Base-by-base conservation (phyloP, 2,113 vertebrate species). In the Hemibagrus wyckioides region DNA sequence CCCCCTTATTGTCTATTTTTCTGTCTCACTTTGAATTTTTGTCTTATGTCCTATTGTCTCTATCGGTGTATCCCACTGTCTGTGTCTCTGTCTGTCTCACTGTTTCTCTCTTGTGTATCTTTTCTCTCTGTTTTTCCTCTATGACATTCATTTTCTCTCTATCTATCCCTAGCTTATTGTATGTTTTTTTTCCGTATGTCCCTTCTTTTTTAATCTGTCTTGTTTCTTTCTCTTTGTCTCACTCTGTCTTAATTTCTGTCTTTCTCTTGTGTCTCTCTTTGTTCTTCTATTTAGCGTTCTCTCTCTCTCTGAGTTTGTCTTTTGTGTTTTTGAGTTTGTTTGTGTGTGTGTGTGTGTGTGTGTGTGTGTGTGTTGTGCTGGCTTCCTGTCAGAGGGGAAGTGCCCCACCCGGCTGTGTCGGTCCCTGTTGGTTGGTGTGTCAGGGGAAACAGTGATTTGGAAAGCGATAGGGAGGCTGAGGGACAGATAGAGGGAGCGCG, bases 301-400 rank as follows among this genome's bases (percentile, higher is more conserved):
- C 17, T 39, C 39, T 83, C 13, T 56, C 19, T 84, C n/a, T 52
- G 4, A 11, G 4, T 79, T 28, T 76, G 17, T 44, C 82, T 76
- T n/a, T 48, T 50, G 28, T 79, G 6, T 77, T 77, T 48, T 30
- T n/a, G 28, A 30, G 61, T 65, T 36, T 88, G 65, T 85, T 11
- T 88, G 73, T 84, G 71, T 87, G 23, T 94, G 93, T 48, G 36
- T 59, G 56, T 81, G n/a, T 88, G 63, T 82, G 19, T 81, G 54
- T 83, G 14, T 81, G 77, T 89, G 33, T 87, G 88, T 94, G 92
- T 94, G 93, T 93, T 93, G 89, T 94, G 93, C 92, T 93, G 15
- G 91, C 92, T 96, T 95, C 94, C 94, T 95, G 94, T 95, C 89
- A 92, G 92, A 95, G 87, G 95, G 95, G 95, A 95, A 95, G 94